Percentiles rank a stretch among this genome's conserved stretches.
These are phyloP conservation scores for Sporophila hypoxantha DNA, from an alignment of 2,113 vertebrate genomes.

Conservation along the genomic window DNA sequence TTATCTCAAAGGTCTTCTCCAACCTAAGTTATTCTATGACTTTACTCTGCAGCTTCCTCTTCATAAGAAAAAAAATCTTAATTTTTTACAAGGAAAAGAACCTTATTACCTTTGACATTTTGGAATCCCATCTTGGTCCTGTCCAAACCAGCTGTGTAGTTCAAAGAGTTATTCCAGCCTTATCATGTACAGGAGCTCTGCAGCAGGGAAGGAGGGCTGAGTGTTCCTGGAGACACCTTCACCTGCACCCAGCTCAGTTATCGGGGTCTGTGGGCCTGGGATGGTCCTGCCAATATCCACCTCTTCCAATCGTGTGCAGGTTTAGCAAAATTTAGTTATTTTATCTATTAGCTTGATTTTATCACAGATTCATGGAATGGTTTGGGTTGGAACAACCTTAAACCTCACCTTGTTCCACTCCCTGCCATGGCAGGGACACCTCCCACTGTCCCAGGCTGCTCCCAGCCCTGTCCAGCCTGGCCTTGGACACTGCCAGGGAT, in stretches of 20 bases:
- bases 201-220: background rate
- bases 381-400: background rate
- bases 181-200: background rate
- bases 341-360: background rate
- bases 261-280: background rate
- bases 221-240: background rate
- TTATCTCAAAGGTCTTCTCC: background rate
- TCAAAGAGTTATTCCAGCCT: background rate
- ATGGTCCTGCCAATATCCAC: background rate
- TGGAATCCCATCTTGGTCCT: background rate
- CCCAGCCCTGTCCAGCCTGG: background rate
- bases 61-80: background rate
- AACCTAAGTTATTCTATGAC: background rate
- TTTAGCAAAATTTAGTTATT: background rate
- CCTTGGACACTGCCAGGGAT: background rate
- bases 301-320: background rate
- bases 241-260: rapidly evolving
- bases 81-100: background rate
- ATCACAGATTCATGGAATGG: background rate
- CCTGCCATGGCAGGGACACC: background rate
- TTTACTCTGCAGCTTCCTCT: background rate
- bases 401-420: background rate
- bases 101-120: rapidly evolving
- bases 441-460: background rate
- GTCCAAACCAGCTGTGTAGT: background rate